phyloP scores from a whole-genome alignment of 2,797 vertebrate species.

The Silurus lanzhouensis region DNA sequence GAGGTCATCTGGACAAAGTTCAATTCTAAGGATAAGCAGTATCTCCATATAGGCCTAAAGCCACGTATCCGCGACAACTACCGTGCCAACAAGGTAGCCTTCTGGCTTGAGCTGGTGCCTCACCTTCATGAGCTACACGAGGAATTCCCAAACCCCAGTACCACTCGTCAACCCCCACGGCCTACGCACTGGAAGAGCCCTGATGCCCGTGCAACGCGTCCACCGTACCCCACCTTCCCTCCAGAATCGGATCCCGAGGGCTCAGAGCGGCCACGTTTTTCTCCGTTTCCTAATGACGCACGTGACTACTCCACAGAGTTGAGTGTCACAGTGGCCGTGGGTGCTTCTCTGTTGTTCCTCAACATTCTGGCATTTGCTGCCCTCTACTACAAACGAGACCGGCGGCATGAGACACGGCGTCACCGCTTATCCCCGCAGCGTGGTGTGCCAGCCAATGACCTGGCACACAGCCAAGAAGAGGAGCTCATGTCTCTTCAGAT shows the following conservation, averaged over 20 bases:
- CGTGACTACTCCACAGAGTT: constrained; percentile 92
- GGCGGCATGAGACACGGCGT: constrained; percentile 85
- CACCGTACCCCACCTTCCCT: constrained; percentile 79
- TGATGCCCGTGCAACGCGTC: constrained; percentile 76
- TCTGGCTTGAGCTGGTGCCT: constrained; percentile 92
- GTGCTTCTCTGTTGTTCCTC: constrained; percentile 91
- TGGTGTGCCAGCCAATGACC: constrained; percentile 79
- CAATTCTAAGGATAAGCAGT: constrained; percentile 94
- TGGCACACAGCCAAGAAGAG: constrained; percentile 87
- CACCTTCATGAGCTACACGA: constrained; percentile 89
- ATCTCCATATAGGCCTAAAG: constrained; percentile 92
- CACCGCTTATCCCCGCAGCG: constrained; percentile 82
- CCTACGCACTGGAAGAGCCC: constrained; percentile 61
- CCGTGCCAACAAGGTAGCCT: constrained; percentile 93
- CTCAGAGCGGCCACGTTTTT: constrained; percentile 71
- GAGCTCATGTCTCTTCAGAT: constrained; percentile 93
- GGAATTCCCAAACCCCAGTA: constrained; percentile 75
- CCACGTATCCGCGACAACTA: constrained; percentile 91
- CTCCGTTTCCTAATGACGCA: constrained; percentile 82
- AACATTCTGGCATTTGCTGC: constrained; percentile 93
- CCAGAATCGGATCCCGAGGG: constrained; percentile 73
- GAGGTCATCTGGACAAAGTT: constrained; percentile 97
- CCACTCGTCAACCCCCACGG: constrained; percentile 78
- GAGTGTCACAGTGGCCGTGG: constrained; percentile 89
- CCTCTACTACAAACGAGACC: constrained; percentile 93